Percentiles rank a stretch among this genome's conserved stretches.
phyloP scores from a whole-genome alignment of 2,797 vertebrate genomes.

The Parambassis ranga region DNA sequence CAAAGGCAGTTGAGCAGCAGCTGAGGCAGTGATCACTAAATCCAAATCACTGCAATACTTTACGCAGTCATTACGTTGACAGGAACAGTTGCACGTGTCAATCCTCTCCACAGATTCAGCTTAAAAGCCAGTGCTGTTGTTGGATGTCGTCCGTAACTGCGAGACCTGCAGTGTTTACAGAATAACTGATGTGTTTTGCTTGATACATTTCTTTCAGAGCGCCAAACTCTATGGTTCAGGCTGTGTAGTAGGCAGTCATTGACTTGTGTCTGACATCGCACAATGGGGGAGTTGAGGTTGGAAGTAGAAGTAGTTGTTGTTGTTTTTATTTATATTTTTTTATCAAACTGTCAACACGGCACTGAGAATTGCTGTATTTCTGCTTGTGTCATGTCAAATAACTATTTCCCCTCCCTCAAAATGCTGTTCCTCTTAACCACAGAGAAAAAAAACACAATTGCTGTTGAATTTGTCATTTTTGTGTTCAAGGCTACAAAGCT shows the following conservation, averaged over 20 bases:
- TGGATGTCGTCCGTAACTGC: slow-evolving; percentile 40
- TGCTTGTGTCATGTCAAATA: slow-evolving; percentile 55
- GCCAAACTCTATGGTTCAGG: slow-evolving; percentile 5
- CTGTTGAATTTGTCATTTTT: slow-evolving; percentile 53
- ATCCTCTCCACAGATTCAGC: slow-evolving; percentile 22
- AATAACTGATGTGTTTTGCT: slow-evolving; percentile 33
- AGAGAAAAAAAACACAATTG: slow-evolving; percentile 24
- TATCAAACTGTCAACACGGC: slow-evolving; percentile 45
- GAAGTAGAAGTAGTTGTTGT: slow-evolving; percentile 24
- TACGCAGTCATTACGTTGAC: slow-evolving; percentile 48
- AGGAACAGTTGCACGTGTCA: slow-evolving; percentile 48
- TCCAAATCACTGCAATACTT: slow-evolving; percentile 54
- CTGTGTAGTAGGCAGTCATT: slow-evolving; percentile 34
- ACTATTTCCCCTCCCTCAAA: neutral
- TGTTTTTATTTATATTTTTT: slow-evolving; percentile 46
- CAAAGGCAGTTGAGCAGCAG: slow-evolving; percentile 52
- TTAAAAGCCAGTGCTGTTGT: slow-evolving; percentile 24
- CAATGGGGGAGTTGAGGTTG: slow-evolving; percentile 40
- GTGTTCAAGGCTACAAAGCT: slow-evolving; percentile 54
- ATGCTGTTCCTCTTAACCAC: slow-evolving; percentile 23
- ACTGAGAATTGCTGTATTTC: slow-evolving; percentile 48
- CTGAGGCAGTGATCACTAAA: slow-evolving; percentile 50
- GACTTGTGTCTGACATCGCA: slow-evolving; percentile 49
- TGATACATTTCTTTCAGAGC: slow-evolving; percentile 18
- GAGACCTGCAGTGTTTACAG: slow-evolving; percentile 47